Evolutionary conservation across 2,888 invertebrate genomes (phyloP).

Genomic region (Drosophila recens): DNA sequence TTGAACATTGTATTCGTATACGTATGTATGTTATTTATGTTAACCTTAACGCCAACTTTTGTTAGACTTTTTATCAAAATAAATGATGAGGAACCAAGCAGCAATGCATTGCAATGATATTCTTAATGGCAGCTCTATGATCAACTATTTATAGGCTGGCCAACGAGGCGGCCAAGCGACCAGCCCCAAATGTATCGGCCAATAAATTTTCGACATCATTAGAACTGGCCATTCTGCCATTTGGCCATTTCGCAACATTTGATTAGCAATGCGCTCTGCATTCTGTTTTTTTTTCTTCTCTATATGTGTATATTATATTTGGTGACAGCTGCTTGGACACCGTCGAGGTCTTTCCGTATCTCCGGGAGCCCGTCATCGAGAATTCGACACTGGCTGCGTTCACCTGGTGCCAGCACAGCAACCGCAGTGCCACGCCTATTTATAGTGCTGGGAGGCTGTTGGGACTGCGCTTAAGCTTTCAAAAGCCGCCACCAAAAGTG

Average conservation of each 20-base stretch:
- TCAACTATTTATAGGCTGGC: conserved; percentile 65
- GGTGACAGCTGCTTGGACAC: conserved; percentile 84
- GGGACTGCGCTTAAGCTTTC: conserved; percentile 80
- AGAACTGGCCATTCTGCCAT: conserved; percentile 44
- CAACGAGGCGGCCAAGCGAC: conserved; percentile 72
- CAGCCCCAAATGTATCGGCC: conserved; percentile 68
- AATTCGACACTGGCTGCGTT: conserved; percentile 82
- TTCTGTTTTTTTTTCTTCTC: not conserved
- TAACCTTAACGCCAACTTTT: conserved; percentile 77
- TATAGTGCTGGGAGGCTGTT: conserved; percentile 80
- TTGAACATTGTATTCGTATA: not conserved
- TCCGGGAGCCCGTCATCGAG: conserved; percentile 84
- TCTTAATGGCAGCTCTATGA: conserved; percentile 52
- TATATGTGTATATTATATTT: conserved; percentile 7
- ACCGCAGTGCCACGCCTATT: conserved; percentile 77
- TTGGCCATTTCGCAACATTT: conserved; percentile 32
- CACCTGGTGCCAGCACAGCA: conserved; percentile 82
- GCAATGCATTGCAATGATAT: conserved; percentile 40
- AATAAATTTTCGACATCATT: conserved; percentile 81
- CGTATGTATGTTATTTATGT: conserved; percentile 24
- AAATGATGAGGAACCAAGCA: conserved; percentile 70
- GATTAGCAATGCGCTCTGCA: conserved; percentile 26
- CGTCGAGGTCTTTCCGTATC: conserved; percentile 85
- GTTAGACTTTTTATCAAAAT: conserved; percentile 77
- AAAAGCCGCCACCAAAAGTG: conserved; percentile 53